Percentiles rank a stretch among this genome's conserved stretches.
These are phyloP conservation scores for Notothenia coriiceps DNA, from an alignment of 2,113 vertebrate genomes.

Conservation along the genomic window DNA sequence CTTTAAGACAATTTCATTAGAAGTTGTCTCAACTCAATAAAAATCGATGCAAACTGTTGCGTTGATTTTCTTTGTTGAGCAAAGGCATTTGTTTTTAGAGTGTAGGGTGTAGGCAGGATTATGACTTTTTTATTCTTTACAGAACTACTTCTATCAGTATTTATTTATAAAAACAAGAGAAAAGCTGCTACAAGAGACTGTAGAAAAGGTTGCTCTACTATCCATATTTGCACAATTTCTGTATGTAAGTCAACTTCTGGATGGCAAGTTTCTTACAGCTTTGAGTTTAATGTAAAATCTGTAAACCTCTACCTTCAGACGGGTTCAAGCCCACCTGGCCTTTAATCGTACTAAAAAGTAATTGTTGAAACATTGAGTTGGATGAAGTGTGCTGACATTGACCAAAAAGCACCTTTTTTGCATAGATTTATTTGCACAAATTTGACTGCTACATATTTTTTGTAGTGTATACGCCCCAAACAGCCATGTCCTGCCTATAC, in stretches of 20 bases:
- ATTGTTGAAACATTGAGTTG: not conserved
- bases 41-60: no score
- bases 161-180: not conserved
- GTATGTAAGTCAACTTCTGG: not conserved
- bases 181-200: not conserved
- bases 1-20: no score
- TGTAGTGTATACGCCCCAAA: not conserved
- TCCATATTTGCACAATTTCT: constrained; percentile 8
- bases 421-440: not conserved
- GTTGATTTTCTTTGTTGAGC: no score
- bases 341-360: not conserved
- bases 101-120: not conserved
- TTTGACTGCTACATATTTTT: not conserved
- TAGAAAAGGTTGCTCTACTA: not conserved
- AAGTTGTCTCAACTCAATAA: no score
- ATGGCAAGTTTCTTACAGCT: not conserved
- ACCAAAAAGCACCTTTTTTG: not conserved
- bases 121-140: not conserved
- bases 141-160: not conserved
- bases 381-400: not conserved
- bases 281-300: not conserved
- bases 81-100: no score
- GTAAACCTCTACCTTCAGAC: not conserved
- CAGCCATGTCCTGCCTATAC: not conserved
- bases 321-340: not conserved